Conservation (phyloP, 1,140 invertebrate genomes). For the Drosophila lini region DNA sequence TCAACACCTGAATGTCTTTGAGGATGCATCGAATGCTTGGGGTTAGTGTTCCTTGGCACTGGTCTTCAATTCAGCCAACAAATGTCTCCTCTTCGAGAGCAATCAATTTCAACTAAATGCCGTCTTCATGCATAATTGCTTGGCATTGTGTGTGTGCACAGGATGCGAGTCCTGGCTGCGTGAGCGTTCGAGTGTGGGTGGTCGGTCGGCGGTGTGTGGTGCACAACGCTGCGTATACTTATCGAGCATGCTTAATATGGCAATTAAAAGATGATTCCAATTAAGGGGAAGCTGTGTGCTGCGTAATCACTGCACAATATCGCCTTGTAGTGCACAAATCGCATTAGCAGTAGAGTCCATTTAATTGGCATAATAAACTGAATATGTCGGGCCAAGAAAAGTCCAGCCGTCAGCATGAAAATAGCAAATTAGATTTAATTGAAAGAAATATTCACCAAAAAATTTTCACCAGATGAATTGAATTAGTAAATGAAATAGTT, state of each 20-base stretch:
- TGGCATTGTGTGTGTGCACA: conserved; percentile 31
- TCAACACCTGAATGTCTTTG: conserved; percentile 62
- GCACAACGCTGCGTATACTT: conserved; percentile 50
- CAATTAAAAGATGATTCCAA: conserved; percentile 79
- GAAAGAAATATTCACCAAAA: neutral
- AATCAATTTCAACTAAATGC: conserved; percentile 75
- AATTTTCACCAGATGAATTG: neutral
- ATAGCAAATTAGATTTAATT: conserved; percentile 3
- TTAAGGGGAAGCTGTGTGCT: conserved; percentile 61
- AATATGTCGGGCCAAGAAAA: conserved; percentile 6
- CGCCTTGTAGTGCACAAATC: conserved; percentile 44
- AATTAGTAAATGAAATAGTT: neutral
- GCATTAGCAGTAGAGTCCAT: conserved; percentile 46
- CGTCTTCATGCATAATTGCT: conserved; percentile 76
- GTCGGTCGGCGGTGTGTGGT: conserved; percentile 16
- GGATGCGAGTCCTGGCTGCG: conserved; percentile 7
- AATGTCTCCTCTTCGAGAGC: conserved; percentile 55
- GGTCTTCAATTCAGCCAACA: conserved; percentile 29
- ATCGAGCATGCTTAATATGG: conserved; percentile 69
- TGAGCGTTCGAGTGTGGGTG: conserved; percentile 3
- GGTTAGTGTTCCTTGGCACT: conserved; percentile 21
- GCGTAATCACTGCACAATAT: conserved; percentile 59
- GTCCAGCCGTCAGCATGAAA: neutral
- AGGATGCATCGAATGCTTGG: conserved; percentile 39
- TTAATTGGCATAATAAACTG: conserved; percentile 68